A percentile compares a stretch with the other conserved stretches of the same genome.
Conservation (phyloP, 2,797 vertebrate species). For the Artibeus jamaicensis region DNA sequence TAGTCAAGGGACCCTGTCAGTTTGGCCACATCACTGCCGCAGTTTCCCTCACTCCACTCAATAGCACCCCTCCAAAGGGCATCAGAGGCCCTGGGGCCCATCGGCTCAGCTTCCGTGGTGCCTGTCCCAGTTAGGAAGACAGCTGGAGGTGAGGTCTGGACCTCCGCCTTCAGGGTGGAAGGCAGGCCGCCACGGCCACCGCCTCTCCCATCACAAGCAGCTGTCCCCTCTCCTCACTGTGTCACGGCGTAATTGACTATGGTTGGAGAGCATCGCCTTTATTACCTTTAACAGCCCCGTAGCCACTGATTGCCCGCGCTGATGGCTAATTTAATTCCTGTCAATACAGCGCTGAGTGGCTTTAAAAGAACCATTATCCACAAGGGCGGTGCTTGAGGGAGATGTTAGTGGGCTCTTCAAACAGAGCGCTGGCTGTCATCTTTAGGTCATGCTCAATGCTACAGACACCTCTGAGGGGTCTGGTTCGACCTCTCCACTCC, state of each 20-base stretch:
- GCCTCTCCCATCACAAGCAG: conserved; percentile 73
- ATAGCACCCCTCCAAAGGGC: background rate
- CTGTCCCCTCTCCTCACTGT: conserved; percentile 81
- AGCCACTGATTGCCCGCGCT: conserved; percentile 84
- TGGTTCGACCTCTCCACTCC: background rate
- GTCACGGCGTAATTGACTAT: conserved; percentile 84
- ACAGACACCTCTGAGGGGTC: background rate
- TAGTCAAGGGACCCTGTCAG: background rate
- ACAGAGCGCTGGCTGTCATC: background rate
- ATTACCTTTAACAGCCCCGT: conserved; percentile 86
- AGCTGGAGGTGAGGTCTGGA: background rate
- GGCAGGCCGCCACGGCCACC: background rate
- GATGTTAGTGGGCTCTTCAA: background rate
- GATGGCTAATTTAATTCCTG: conserved; percentile 90
- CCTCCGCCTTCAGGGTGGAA: background rate
- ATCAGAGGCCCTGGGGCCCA: background rate
- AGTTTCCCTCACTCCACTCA: background rate
- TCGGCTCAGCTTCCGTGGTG: rapidly evolving
- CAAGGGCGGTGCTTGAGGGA: background rate
- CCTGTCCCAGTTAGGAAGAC: background rate
- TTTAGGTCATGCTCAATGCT: background rate
- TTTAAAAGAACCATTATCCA: conserved; percentile 70
- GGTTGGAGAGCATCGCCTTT: conserved; percentile 82
- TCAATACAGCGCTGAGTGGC: conserved; percentile 87
- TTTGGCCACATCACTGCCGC: rapidly evolving